Evolutionary conservation across 1,140 invertebrate species (phyloP), one percentile per base, ranked within the genome.

Genomic region (Muscidifurax raptorellus): DNA sequence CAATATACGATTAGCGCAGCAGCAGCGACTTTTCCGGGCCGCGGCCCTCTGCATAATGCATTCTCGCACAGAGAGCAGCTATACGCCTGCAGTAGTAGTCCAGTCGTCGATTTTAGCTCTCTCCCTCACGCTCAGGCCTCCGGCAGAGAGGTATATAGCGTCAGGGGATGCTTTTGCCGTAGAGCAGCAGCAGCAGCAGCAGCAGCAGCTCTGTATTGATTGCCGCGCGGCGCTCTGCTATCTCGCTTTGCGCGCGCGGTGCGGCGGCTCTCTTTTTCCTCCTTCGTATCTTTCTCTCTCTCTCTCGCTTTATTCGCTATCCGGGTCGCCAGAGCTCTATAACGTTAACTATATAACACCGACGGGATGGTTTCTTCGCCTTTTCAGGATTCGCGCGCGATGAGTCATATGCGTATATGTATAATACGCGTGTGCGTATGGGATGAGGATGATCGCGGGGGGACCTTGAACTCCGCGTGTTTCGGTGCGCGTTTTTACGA

Each of bases 141-240:
- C 27, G 30, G 47, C 36, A 67, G 78, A 47, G 80, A 67, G 32
- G 64, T 80, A 84, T 27, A 84, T 40, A 64, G 76, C 82, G 75
- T 40, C 86, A 87, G 87, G 88, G 90, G 90, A 91, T 90, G 90
- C 88, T 91, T 90, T 91, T 90, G 89, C 89, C 89, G 52, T 59
- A n/a, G 15, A 59, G 22, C 15, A 22, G 52, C 52, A 59, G 52
- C 52, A 22, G 52, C 44, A 47, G 44, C 44, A 15, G 44, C 44
- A 47, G 44, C 89, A 88, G 88, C 90, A 59, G 75, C 82, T 91
- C 89, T 89, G 90, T 91, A 91, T 91, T 91, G 90, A 91, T 91
- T 91, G 90, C 89, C 87, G 86, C 86, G 85, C 64, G 72, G 59
- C 47, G 75, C 7, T 27, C 28, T 28, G 30, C 52, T 59, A 59